These are phyloP conservation scores for Siphamia tubifer DNA, from an alignment of 2,113 vertebrate species.

Conservation along the genomic window DNA sequence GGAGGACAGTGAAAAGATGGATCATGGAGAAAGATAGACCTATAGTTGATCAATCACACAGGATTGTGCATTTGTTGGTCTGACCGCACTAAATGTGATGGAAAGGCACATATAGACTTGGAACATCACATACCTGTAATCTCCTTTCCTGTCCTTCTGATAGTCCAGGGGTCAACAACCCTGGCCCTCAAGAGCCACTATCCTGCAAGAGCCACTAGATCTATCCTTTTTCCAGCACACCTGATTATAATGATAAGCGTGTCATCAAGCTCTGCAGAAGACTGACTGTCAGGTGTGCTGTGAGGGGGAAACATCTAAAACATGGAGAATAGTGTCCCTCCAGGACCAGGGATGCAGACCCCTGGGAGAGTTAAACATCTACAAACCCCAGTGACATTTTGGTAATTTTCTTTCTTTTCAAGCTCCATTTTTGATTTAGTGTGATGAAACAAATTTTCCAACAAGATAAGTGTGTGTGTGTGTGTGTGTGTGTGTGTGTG, in stretches of 20 bases:
- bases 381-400: conserved; percentile 32
- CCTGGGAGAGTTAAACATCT: too few species aligned
- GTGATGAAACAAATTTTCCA: conserved; percentile 18
- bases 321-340: too few species aligned
- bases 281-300: too few species aligned
- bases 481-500: too few species aligned
- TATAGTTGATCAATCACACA: conserved; percentile 30
- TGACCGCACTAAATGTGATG: neutral
- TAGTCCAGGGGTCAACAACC: too few species aligned
- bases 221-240: too few species aligned
- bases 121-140: conserved; percentile 9
- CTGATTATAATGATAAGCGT: too few species aligned
- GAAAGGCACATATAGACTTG: neutral
- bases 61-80: conserved; percentile 10
- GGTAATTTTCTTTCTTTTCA: conserved; percentile 13
- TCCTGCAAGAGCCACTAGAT: too few species aligned
- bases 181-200: too few species aligned
- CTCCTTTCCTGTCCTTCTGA: conserved; percentile 12
- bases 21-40: conserved; percentile 26
- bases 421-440: conserved; percentile 16
- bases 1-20: neutral
- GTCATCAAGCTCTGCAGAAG: too few species aligned
- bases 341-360: too few species aligned
- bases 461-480: neutral
- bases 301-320: too few species aligned